Evolutionary conservation across 2,888 invertebrate species (phyloP).

Genomic region (Ophion obscuratus): DNA sequence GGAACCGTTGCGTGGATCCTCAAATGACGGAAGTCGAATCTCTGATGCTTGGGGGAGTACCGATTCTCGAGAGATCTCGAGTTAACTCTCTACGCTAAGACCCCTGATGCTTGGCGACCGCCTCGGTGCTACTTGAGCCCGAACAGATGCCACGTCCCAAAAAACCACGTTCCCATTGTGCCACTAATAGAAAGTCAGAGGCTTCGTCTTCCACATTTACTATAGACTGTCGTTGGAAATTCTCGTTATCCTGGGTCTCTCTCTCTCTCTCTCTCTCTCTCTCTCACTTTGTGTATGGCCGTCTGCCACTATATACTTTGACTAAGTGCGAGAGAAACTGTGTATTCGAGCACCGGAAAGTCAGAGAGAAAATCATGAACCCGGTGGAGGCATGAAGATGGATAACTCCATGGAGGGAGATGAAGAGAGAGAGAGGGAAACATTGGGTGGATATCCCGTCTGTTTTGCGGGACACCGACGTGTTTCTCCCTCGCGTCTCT

Average conservation of each 20-base stretch:
- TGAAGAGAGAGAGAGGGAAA: conserved; percentile 20
- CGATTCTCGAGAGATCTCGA: conserved; percentile 47
- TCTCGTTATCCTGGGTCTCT: conserved; percentile 18
- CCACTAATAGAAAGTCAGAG: conserved; percentile 80
- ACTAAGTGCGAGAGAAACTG: conserved; percentile 33
- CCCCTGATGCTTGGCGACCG: conserved; percentile 55
- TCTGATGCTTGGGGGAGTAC: conserved; percentile 35
- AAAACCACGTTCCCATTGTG: conserved; percentile 81
- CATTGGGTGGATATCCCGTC: conserved; percentile 27
- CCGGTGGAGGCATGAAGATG: conserved; percentile 50
- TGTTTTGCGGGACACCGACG: not conserved
- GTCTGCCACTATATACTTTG: conserved; percentile 37
- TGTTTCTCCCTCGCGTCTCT: conserved; percentile 1
- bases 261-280: conserved; percentile 34
- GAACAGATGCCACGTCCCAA: conserved; percentile 81
- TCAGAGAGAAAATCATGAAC: conserved; percentile 40
- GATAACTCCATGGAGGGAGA: conserved; percentile 55
- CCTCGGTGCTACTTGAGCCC: conserved; percentile 81
- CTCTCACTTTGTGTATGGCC: conserved; percentile 15
- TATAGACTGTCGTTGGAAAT: conserved; percentile 44
- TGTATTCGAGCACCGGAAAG: conserved; percentile 38
- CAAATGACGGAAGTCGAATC: conserved; percentile 65
- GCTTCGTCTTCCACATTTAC: conserved; percentile 56
- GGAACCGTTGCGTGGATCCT: conserved; percentile 8
- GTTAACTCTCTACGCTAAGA: conserved; percentile 27